phyloP scores from a whole-genome alignment of 2,797 vertebrate species.

The Microchirus variegatus region DNA sequence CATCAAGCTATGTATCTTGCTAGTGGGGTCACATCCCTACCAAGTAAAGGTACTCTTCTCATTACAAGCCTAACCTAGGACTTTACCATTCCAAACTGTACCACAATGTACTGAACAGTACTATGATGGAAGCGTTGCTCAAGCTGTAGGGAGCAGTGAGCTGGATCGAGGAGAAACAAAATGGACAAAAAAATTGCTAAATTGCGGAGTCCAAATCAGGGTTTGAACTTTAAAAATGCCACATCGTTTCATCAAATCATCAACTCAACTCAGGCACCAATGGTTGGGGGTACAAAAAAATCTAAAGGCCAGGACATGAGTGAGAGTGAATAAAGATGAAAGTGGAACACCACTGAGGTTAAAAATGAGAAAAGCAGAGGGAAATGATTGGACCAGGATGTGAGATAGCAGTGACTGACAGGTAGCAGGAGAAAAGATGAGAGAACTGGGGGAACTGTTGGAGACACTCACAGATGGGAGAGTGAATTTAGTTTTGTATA shows the following conservation, averaged over 20 bases:
- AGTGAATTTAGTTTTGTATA: constrained; percentile 17
- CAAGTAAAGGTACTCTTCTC: no score
- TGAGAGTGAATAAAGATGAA: constrained; percentile 13
- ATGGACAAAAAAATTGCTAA: background rate
- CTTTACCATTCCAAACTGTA: no score
- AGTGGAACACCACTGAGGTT: constrained; percentile 11
- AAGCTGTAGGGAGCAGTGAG: background rate
- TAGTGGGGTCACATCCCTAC: no score
- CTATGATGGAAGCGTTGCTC: background rate
- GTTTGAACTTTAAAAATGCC: constrained; percentile 14
- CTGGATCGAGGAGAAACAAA: constrained; percentile 5
- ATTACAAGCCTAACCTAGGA: no score
- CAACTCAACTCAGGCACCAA: constrained; percentile 13
- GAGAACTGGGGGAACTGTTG: constrained; percentile 10
- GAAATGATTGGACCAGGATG: background rate
- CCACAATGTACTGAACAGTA: no score
- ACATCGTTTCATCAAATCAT: background rate
- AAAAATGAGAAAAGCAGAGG: constrained; percentile 10
- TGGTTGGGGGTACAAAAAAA: background rate
- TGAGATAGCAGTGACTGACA: constrained; percentile 32
- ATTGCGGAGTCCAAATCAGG: background rate
- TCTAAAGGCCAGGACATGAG: background rate
- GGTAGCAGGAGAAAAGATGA: constrained; percentile 11
- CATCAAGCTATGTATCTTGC: no score
- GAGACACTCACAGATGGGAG: constrained; percentile 22